Evolutionary conservation across 2,888 invertebrate genomes (phyloP).

Genomic region (Watsonalla cultraria): DNA sequence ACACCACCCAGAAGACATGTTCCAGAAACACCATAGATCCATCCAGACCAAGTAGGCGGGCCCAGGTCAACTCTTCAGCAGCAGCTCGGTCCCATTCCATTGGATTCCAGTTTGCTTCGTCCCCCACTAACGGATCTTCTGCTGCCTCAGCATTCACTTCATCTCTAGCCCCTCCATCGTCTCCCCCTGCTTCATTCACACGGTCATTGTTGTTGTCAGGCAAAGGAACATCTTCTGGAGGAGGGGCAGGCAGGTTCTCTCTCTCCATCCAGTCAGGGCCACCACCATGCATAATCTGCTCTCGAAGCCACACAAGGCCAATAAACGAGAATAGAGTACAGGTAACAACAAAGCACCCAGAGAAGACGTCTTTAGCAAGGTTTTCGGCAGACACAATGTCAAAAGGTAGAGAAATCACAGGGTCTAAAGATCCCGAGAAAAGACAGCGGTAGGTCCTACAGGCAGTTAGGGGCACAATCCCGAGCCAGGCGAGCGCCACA

Average conservation of each 20-base stretch:
- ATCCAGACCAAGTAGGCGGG: conserved; percentile 95
- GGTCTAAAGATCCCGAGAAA: conserved; percentile 93
- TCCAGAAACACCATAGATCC: conserved; percentile 98
- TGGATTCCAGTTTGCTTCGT: conserved; percentile 97
- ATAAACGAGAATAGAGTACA: conserved; percentile 98
- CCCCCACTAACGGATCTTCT: conserved; percentile 80
- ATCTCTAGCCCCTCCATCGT: conserved; percentile 52
- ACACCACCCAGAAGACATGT: conserved; percentile 99
- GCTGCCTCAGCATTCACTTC: conserved; percentile 56
- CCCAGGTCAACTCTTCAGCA: conserved; percentile 99
- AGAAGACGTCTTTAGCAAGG: conserved; percentile 94
- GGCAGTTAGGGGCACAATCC: conserved; percentile 96
- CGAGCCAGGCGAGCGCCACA: conserved; percentile 98
- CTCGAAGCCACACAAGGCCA: conserved; percentile 97
- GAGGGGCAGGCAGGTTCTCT: conserved; percentile 77
- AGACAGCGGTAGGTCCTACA: conserved; percentile 96
- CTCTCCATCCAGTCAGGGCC: conserved; percentile 97
- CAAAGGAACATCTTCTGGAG: conserved; percentile 63
- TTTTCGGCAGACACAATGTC: conserved; percentile 97
- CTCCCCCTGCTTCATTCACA: conserved; percentile 54
- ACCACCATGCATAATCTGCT: conserved; percentile 98
- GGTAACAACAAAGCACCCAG: conserved; percentile 97
- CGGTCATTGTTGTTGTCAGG: conserved; percentile 74
- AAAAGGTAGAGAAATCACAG: conserved; percentile 90
- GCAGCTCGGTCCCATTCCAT: conserved; percentile 99